phyloP scores from a whole-genome alignment of 2,797 vertebrate species.

The Melanotaenia pygmaea region DNA sequence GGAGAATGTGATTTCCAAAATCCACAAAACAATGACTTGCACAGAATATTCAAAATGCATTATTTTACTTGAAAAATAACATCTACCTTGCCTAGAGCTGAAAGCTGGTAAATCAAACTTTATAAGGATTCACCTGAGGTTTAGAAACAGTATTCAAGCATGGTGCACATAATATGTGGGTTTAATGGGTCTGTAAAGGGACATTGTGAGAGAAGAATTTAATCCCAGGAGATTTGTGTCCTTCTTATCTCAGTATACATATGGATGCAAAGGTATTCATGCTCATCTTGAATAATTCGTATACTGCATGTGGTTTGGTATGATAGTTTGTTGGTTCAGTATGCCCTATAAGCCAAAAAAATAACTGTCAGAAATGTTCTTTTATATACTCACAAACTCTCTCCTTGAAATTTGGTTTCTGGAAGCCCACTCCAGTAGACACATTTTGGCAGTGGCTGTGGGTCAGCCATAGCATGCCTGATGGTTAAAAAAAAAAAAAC shows the following conservation, averaged over 20 bases:
- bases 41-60: slow-evolving; percentile 56
- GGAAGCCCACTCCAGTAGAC: not conserved
- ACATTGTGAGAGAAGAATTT: slow-evolving; percentile 41
- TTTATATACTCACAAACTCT: not conserved
- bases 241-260: slow-evolving; percentile 60
- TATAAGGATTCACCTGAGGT: slow-evolving; percentile 52
- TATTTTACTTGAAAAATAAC: slow-evolving; percentile 65
- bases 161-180: slow-evolving; percentile 6
- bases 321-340: not conserved
- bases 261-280: slow-evolving; percentile 5
- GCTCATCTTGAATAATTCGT: not conserved
- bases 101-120: slow-evolving; percentile 62
- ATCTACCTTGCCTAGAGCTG: slow-evolving; percentile 47
- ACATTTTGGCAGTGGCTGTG: not conserved
- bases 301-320: not conserved
- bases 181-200: slow-evolving; percentile 9
- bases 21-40: slow-evolving; percentile 50
- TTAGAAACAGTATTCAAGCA: slow-evolving; percentile 53
- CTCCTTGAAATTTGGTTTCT: not conserved
- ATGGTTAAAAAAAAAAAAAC: not conserved
- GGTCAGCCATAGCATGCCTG: not conserved
- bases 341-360: not conserved
- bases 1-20: slow-evolving; percentile 60
- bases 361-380: not conserved
- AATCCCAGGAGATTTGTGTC: slow-evolving; percentile 58